phyloP scores from a whole-genome alignment of 1,140 invertebrate genomes.

The Acromyrmex echinatior region DNA sequence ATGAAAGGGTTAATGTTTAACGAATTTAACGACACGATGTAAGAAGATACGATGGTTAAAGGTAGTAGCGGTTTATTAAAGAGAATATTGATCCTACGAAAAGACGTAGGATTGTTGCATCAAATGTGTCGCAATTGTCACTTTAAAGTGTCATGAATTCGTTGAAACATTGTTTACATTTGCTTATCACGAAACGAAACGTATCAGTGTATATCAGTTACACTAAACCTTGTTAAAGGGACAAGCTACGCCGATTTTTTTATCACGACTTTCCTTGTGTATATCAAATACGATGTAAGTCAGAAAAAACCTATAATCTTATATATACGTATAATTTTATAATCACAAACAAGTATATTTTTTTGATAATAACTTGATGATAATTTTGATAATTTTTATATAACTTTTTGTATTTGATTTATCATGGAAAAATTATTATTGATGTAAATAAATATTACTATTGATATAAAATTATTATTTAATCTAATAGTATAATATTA shows the following conservation, averaged over 20 bases:
- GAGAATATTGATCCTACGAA: conserved; percentile 33
- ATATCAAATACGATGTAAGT: not conserved
- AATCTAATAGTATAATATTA: not conserved
- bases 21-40: conserved; percentile 26
- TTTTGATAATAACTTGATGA: not conserved
- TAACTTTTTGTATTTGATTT: not conserved
- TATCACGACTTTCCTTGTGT: not conserved
- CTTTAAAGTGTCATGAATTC: conserved; percentile 44
- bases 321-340: not conserved
- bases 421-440: not conserved
- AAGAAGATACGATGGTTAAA: conserved; percentile 31
- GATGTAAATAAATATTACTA: not conserved
- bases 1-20: conserved; percentile 42
- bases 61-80: conserved; percentile 25
- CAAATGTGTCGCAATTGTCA: conserved; percentile 51
- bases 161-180: conserved; percentile 43
- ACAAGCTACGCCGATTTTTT: conserved; percentile 9
- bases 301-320: too few relatives aligned
- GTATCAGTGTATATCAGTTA: not conserved
- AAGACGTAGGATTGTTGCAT: conserved; percentile 5
- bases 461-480: not conserved
- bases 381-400: not conserved
- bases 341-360: not conserved
- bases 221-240: not conserved
- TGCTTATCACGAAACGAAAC: conserved; percentile 58